Conservation (phyloP, 2,113 vertebrate species). For the Damaliscus lunatus region DNA sequence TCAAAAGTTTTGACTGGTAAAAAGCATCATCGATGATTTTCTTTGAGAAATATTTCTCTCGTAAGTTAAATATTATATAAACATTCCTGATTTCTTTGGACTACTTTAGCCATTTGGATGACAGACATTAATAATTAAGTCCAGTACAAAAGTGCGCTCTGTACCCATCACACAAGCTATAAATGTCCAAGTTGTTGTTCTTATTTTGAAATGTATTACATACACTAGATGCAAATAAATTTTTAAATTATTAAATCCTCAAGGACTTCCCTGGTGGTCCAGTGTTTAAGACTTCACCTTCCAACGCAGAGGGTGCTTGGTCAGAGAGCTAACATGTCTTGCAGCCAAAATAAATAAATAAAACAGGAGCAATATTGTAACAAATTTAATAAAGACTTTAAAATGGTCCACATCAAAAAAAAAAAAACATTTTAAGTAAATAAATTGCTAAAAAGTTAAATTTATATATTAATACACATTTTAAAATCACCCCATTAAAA, state of each 20-base stretch:
- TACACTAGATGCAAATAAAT: constrained; percentile 6
- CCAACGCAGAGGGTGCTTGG: neutral
- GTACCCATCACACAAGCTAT: neutral
- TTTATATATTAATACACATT: neutral
- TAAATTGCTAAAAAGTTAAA: neutral
- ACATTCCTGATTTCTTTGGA: constrained; percentile 33
- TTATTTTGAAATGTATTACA: constrained; percentile 24
- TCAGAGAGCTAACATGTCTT: neutral
- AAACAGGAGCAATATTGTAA: neutral
- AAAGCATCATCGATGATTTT: constrained; percentile 6
- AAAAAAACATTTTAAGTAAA: neutral
- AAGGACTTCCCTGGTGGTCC: neutral
- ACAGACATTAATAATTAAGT: constrained; percentile 44
- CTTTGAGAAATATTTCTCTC: constrained; percentile 4
- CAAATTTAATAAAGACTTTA: neutral
- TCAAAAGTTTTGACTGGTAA: neutral
- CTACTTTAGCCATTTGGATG: constrained; percentile 16
- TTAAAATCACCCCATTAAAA: neutral
- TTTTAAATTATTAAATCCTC: neutral
- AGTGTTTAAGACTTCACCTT: neutral
- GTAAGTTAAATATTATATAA: constrained; percentile 42
- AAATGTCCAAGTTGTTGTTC: constrained; percentile 17
- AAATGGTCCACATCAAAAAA: neutral
- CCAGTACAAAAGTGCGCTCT: neutral
- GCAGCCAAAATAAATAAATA: neutral